Percentiles rank a stretch among this genome's conserved stretches.
phyloP scores from a whole-genome alignment of 1,140 invertebrate species.

The Drosophila littoralis region DNA sequence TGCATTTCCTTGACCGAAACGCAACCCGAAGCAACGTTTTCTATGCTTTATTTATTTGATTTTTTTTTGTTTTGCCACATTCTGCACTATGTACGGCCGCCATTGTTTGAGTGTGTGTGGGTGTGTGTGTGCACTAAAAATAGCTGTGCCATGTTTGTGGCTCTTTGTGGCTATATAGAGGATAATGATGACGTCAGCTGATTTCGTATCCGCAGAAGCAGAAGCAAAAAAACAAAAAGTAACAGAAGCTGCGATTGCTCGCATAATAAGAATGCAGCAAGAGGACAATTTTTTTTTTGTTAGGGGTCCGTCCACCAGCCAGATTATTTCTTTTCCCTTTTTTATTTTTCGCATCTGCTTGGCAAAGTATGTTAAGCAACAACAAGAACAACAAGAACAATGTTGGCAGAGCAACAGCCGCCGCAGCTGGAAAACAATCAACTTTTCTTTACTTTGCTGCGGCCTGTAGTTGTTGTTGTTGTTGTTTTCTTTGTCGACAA shows the following conservation, averaged over 20 bases:
- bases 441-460: constrained; percentile 48
- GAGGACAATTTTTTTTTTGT: constrained; percentile 40
- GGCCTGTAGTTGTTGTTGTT: constrained; percentile 37
- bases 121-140: constrained; percentile 55
- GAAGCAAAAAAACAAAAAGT: constrained; percentile 19
- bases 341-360: constrained; percentile 20
- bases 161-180: constrained; percentile 24
- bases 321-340: constrained; percentile 10
- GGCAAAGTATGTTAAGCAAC: constrained; percentile 45
- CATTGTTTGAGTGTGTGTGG: constrained; percentile 59
- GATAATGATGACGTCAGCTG: constrained; percentile 72
- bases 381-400: constrained; percentile 23
- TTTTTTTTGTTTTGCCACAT: constrained; percentile 27
- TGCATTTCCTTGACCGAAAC: constrained; percentile 80
- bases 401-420: constrained; percentile 24
- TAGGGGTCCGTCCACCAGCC: constrained; percentile 3
- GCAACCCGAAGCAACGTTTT: constrained; percentile 64
- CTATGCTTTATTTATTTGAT: constrained; percentile 29
- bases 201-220: constrained; percentile 56
- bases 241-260: constrained; percentile 35
- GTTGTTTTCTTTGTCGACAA: constrained; percentile 60
- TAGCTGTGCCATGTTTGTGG: constrained; percentile 51
- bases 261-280: constrained; percentile 53
- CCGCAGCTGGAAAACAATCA: constrained; percentile 64
- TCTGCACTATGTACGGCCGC: constrained; percentile 65